Base-by-base conservation (phyloP, 2,797 vertebrate species). In the Heterohyrax brucei region DNA sequence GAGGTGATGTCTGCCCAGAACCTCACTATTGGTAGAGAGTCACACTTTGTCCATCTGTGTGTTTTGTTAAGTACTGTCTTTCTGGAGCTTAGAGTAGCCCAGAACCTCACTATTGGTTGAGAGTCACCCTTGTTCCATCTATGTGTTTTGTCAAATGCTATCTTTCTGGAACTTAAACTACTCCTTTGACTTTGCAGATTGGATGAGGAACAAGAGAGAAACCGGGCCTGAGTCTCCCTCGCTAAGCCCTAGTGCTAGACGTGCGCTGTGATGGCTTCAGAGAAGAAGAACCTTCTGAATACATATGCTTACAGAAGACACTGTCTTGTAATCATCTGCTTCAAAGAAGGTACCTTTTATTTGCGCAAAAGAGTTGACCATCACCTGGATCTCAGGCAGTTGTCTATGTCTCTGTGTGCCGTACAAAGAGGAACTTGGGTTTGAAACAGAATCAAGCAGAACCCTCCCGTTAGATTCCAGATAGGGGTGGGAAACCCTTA, bases 21-120 rank as follows among this genome's bases (percentile, higher is more conserved):
- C 4, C 19, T 78, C 21, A 22, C 19, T 44, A 2, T 73, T 26
- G 62, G 0, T 21, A 66, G 68, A 28, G 48, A 81, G 26, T 30
- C 1, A 1, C 6, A 21, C 46, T 56, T 62, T 59, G 0, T 46
- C n/a, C 7, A 66, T 61, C 33, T 30, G 0, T 14, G 16, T 50
- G 24, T 56, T 62, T 87, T 79, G 4, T 12, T 39, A 48, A 12
- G 14, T 72, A 8, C 53, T 64, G 0, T 50, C 3, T 24, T 24
- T 19, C 2, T 24, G 39, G 64, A 5, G 4, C 24, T 16, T 79
- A 21, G 5, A 7, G 39, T 39, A 39, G 33, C 3, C 28, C 30
- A 22, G 76, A 75, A 53, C 4, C 19, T 78, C 21, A 22, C 19
- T 44, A 2, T 73, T 26, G 62, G 0, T 21, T 50, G 61, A 28